A percentile compares a stretch with the other conserved stretches of the same genome.
These are phyloP conservation scores for Drosophila mercatorum DNA, from an alignment of 2,888 invertebrate genomes.

Conservation along the genomic window DNA sequence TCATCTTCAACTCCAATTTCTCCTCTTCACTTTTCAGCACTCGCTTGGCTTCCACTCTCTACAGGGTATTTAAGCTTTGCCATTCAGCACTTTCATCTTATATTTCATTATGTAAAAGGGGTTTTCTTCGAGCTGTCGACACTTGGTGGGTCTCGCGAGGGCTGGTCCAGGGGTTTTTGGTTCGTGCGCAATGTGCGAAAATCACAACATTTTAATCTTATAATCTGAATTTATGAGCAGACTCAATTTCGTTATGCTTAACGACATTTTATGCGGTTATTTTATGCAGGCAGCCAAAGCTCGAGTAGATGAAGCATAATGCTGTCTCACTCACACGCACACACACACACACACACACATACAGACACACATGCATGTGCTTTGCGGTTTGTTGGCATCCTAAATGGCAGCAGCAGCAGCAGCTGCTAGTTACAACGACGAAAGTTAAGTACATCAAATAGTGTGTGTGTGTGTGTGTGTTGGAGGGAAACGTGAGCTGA, in stretches of 20 bases:
- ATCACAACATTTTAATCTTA: conserved; percentile 81
- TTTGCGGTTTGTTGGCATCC: conserved; percentile 71
- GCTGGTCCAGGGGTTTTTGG: conserved; percentile 8
- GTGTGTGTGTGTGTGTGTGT: conserved; percentile 9
- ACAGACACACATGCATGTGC: conserved; percentile 20
- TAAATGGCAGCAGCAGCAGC: conserved; percentile 47
- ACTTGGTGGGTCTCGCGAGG: neutral
- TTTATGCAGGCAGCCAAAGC: conserved; percentile 64
- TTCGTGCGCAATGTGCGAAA: conserved; percentile 69
- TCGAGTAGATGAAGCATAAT: conserved; percentile 49
- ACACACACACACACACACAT: conserved; percentile 10
- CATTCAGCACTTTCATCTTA: conserved; percentile 3
- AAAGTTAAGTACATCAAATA: conserved; percentile 71
- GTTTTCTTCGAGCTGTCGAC: conserved; percentile 26
- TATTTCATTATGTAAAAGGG: conserved; percentile 58
- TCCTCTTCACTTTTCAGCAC: too few relatives aligned
- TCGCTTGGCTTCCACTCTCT: accelerated
- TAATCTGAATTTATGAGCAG: conserved; percentile 81
- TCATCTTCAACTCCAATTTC: neutral
- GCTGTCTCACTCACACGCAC: conserved; percentile 13
- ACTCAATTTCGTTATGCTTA: conserved; percentile 81
- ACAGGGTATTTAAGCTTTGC: conserved; percentile 3
- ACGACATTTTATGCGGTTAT: conserved; percentile 79
- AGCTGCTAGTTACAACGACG: conserved; percentile 50
- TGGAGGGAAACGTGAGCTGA: conserved; percentile 14